A percentile compares a stretch with the other conserved stretches of the same genome.
These are phyloP conservation scores for Cynopterus sphinx DNA, from an alignment of 2,797 vertebrate genomes.

Conservation along the genomic window DNA sequence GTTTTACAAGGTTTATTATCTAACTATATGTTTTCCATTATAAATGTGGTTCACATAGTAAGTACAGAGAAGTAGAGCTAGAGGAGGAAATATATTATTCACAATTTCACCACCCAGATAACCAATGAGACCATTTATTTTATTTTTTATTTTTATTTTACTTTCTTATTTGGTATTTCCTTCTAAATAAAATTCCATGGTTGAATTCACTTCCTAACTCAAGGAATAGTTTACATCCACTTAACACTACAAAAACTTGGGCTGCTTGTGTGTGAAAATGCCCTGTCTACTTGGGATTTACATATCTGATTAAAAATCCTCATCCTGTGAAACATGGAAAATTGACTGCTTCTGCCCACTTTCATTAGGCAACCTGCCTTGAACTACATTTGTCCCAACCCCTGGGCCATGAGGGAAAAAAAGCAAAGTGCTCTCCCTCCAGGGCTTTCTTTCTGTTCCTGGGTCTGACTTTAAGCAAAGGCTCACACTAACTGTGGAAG, in stretches of 20 bases:
- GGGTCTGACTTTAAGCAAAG: background rate
- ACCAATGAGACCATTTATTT: background rate
- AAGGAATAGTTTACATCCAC: background rate
- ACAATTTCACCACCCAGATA: background rate
- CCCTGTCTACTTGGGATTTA: background rate
- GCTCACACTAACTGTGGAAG: background rate
- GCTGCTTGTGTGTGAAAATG: background rate
- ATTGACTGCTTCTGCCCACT: background rate
- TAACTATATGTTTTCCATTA: background rate
- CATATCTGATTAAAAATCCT: background rate
- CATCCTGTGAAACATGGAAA: background rate
- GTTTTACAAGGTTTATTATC: slow-evolving; percentile 25
- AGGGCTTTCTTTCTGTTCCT: background rate
- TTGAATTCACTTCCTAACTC: background rate
- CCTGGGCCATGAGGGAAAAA: background rate
- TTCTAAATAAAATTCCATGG: background rate
- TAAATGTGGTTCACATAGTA: slow-evolving; percentile 45
- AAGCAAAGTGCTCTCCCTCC: background rate
- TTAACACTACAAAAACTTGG: background rate
- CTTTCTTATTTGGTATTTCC: background rate
- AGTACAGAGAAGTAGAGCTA: background rate
- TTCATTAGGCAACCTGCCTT: background rate
- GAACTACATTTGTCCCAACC: background rate
- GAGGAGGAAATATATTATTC: background rate
- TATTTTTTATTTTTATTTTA: background rate